Evolutionary conservation across 2,113 vertebrate genomes (phyloP).

Genomic region (Calonectris borealis): DNA sequence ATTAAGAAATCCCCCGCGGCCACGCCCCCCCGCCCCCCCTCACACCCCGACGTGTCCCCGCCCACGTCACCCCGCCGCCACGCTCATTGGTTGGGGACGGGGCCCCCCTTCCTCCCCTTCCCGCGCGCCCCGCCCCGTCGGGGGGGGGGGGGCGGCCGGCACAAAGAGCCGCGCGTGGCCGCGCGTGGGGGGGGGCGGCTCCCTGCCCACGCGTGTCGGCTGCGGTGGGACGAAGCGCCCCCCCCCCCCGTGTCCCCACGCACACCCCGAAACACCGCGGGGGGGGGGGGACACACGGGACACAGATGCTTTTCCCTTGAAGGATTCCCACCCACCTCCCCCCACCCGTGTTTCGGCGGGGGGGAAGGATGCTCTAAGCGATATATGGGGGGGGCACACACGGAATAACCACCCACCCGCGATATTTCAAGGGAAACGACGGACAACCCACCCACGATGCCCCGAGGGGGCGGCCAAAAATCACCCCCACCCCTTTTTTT

Average conservation of each 20-base stretch:
- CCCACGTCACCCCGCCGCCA: too few species aligned
- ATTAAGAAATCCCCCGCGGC: too few species aligned
- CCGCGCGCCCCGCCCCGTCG: too few species aligned
- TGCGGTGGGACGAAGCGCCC: background rate
- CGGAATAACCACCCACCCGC: background rate
- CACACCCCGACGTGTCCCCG: too few species aligned
- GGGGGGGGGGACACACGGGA: too few species aligned
- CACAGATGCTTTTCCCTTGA: background rate
- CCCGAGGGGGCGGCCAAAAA: background rate
- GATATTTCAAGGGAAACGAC: background rate
- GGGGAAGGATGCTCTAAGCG: background rate
- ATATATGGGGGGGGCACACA: background rate
- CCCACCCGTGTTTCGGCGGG: background rate
- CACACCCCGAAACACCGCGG: background rate
- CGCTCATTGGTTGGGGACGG: too few species aligned
- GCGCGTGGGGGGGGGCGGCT: background rate
- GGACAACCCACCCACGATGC: too few species aligned
- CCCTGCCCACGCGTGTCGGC: background rate
- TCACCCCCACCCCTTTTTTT: too few species aligned
- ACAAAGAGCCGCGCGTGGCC: slow-evolving; percentile 2
- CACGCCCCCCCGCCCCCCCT: too few species aligned
- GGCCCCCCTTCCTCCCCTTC: too few species aligned
- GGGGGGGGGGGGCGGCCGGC: background rate
- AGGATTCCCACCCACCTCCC: background rate
- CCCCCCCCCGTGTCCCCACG: background rate